These are phyloP conservation scores for Machimus atricapillus DNA, from an alignment of 2,888 invertebrate genomes.

Conservation along the genomic window DNA sequence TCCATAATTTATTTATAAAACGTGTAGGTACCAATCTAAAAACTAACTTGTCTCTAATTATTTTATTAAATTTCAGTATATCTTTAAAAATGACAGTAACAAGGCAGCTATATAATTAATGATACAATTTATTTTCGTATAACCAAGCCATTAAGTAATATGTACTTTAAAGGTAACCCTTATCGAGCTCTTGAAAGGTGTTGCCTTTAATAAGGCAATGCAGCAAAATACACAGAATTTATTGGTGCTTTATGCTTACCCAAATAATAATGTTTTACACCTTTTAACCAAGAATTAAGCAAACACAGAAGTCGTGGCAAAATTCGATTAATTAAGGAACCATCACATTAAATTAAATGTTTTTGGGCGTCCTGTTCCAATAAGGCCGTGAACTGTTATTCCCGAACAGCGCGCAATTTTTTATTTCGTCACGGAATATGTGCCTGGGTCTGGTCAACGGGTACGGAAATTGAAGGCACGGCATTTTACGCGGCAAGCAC, in stretches of 20 bases:
- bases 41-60: no score
- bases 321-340: conserved; percentile 23
- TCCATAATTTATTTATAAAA: no score
- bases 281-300: neutral
- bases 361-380: neutral
- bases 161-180: neutral
- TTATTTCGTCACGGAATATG: neutral
- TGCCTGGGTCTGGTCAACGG: neutral
- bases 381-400: neutral
- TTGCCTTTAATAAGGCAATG: neutral
- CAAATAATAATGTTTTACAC: neutral
- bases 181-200: neutral
- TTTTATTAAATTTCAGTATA: no score
- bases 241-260: neutral
- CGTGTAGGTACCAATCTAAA: no score
- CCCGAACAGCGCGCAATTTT: neutral
- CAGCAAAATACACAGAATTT: neutral
- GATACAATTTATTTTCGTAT: neutral
- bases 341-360: neutral
- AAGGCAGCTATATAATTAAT: neutral
- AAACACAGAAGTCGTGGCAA: neutral
- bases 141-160: neutral
- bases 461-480: neutral
- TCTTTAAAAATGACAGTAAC: no score
- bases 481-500: neutral